phyloP scores from a whole-genome alignment of 2,113 vertebrate species.

The Pseudolaguvia tuberculata region DNA sequence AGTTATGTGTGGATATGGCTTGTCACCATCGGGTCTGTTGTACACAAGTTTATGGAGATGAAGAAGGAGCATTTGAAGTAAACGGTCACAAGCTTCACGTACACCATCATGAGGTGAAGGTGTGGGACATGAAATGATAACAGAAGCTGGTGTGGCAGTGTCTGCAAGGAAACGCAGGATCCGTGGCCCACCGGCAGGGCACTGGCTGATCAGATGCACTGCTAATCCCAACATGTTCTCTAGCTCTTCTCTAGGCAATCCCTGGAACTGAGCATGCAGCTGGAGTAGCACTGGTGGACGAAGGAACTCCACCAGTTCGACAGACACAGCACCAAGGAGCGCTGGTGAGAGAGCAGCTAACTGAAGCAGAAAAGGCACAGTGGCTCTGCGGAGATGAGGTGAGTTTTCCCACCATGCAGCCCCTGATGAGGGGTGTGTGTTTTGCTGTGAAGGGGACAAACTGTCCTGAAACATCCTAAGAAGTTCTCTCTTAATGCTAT shows the following conservation, averaged over 20 bases:
- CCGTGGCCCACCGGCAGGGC: slow-evolving; percentile 77
- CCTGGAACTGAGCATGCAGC: slow-evolving; percentile 79
- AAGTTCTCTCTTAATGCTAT: slow-evolving; percentile 87
- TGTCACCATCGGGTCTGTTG: slow-evolving; percentile 65
- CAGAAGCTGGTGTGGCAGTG: slow-evolving; percentile 84
- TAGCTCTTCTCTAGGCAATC: slow-evolving; percentile 78
- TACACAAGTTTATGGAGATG: slow-evolving; percentile 88
- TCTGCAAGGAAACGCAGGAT: slow-evolving; percentile 82
- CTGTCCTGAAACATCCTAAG: slow-evolving; percentile 90
- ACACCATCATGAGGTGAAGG: slow-evolving; percentile 79
- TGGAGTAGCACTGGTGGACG: slow-evolving; percentile 79
- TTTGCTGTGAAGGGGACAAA: slow-evolving; percentile 64
- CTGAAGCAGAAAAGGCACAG: slow-evolving; percentile 87
- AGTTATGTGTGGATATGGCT: slow-evolving; percentile 55
- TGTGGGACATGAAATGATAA: slow-evolving; percentile 78
- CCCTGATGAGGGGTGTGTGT: slow-evolving; percentile 58
- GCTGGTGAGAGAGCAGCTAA: slow-evolving; percentile 84
- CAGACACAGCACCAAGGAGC: slow-evolving; percentile 78
- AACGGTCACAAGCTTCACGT: slow-evolving; percentile 84
- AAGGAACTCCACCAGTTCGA: slow-evolving; percentile 84
- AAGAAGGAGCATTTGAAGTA: slow-evolving; percentile 84
- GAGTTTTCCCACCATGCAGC: slow-evolving; percentile 63
- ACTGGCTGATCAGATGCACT: slow-evolving; percentile 88
- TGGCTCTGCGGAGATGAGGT: slow-evolving; percentile 75
- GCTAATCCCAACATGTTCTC: slow-evolving; percentile 81